Evolutionary conservation across 2,797 vertebrate species (phyloP).

Genomic region (Falco rusticolus): DNA sequence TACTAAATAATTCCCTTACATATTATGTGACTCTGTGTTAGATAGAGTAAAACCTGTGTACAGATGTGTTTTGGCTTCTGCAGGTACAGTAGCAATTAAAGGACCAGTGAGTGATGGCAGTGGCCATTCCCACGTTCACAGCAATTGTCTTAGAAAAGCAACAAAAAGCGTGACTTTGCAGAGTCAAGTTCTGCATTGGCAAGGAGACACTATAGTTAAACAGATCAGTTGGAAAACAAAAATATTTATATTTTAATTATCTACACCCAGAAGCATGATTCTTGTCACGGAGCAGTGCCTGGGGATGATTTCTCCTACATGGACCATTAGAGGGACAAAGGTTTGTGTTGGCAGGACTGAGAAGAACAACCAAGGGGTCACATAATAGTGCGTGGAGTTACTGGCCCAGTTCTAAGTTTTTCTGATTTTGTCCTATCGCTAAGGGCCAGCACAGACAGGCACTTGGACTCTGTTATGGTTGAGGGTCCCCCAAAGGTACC

Average conservation of each 20-base stretch:
- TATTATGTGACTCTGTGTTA: neutral
- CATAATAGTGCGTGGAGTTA: neutral
- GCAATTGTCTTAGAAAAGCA: neutral
- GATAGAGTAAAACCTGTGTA: neutral
- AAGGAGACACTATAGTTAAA: neutral
- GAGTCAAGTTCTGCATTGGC: neutral
- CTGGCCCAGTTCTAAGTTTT: neutral
- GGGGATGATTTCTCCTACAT: neutral
- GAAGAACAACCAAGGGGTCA: neutral
- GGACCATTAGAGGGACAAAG: neutral
- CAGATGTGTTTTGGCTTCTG: neutral
- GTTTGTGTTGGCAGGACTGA: neutral
- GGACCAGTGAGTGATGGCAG: neutral
- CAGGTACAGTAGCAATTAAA: neutral
- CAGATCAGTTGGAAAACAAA: neutral
- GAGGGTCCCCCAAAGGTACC: neutral
- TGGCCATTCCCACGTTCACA: neutral
- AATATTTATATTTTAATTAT: neutral
- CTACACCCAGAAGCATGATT: neutral
- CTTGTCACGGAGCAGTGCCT: neutral
- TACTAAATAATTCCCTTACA: neutral
- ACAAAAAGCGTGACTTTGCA: neutral
- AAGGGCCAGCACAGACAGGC: neutral
- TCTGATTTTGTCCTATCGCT: neutral
- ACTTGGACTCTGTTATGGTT: neutral